Percentiles rank a stretch among this genome's conserved stretches.
These are phyloP conservation scores for Thamnophis elegans DNA, from an alignment of 2,797 vertebrate genomes.

Conservation along the genomic window DNA sequence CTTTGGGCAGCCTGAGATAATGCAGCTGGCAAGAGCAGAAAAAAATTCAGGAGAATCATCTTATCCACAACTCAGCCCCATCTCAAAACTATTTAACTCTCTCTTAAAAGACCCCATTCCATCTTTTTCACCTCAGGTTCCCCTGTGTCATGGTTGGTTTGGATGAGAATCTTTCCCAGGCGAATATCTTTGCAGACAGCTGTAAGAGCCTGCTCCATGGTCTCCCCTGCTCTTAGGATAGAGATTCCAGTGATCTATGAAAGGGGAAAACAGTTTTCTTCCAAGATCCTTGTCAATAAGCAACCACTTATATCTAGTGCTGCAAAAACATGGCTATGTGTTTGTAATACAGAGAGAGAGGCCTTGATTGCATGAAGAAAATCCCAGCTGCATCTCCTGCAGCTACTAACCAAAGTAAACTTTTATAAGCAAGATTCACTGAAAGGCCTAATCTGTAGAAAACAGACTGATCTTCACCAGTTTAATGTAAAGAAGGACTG, in stretches of 20 bases:
- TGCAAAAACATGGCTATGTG: not conserved
- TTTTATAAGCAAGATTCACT: not conserved
- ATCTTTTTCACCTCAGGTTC: slow-evolving; percentile 81
- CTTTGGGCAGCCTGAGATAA: slow-evolving; percentile 88
- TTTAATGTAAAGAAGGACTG: not conserved
- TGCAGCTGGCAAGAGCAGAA: slow-evolving; percentile 75
- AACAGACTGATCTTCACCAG: not conserved
- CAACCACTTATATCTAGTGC: not conserved
- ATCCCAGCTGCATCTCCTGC: not conserved
- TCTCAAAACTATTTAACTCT: too few relatives aligned
- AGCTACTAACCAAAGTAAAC: not conserved
- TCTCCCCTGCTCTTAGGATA: slow-evolving; percentile 88
- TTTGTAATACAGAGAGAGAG: not conserved
- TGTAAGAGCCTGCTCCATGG: slow-evolving; percentile 90
- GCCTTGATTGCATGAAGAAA: not conserved
- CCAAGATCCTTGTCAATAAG: not conserved
- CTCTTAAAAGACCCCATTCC: not conserved
- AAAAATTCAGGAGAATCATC: rapidly evolving
- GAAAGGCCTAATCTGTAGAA: not conserved
- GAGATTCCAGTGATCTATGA: slow-evolving; percentile 86
- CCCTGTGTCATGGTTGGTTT: slow-evolving; percentile 89
- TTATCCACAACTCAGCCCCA: not conserved
- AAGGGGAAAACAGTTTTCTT: not conserved
- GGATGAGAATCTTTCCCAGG: slow-evolving; percentile 91
- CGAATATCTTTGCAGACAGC: slow-evolving; percentile 91